phyloP scores from a whole-genome alignment of 2,797 vertebrate species.

The Pagetopsis macropterus region DNA sequence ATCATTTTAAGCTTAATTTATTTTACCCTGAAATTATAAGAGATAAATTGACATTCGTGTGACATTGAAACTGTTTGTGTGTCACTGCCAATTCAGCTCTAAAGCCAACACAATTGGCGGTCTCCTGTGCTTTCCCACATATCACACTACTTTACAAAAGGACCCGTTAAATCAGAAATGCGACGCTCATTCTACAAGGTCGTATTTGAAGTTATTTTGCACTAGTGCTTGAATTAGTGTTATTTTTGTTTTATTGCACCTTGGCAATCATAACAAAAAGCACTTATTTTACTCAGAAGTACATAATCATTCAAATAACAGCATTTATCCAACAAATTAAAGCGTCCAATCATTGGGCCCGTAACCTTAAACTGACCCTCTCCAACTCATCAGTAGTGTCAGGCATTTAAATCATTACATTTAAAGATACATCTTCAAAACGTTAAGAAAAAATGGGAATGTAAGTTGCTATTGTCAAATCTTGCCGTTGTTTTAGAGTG shows the following conservation, averaged over 20 bases:
- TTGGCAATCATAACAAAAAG: constrained; percentile 19
- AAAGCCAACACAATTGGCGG: not conserved
- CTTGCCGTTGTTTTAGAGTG: not conserved
- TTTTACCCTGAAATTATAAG: not conserved
- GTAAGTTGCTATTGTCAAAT: not conserved
- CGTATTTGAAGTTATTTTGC: constrained; percentile 7
- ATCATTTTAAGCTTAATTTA: not conserved
- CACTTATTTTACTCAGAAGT: not conserved
- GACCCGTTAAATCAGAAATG: constrained; percentile 12
- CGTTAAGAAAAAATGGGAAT: not conserved
- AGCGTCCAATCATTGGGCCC: constrained; percentile 13
- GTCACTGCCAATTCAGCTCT: constrained; percentile 27
- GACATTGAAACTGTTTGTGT: not conserved
- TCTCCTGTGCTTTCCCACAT: not conserved
- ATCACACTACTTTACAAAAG: not conserved
- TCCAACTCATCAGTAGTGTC: not conserved
- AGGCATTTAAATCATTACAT: not conserved
- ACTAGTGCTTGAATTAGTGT: not conserved
- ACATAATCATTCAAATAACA: not conserved
- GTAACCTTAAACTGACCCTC: constrained; percentile 5
- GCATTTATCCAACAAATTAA: not conserved
- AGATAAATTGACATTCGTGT: not conserved
- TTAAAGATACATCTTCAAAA: constrained; percentile 2
- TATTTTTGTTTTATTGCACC: constrained; percentile 33
- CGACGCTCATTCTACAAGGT: constrained; percentile 3